These are phyloP conservation scores for Drosophila setosimentum DNA, from an alignment of 2,888 invertebrate genomes.

Conservation along the genomic window DNA sequence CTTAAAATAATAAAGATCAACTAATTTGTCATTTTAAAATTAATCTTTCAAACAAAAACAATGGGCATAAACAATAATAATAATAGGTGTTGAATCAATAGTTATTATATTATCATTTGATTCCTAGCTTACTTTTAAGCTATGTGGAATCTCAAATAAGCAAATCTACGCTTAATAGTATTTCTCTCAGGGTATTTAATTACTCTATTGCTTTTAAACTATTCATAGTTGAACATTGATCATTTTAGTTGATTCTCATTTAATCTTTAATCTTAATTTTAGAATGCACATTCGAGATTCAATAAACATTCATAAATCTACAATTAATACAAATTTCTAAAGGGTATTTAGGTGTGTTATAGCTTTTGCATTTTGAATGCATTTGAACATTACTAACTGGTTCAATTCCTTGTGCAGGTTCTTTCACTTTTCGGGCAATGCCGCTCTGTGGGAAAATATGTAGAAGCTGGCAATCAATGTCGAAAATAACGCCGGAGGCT, in stretches of 20 bases:
- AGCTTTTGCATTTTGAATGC: not conserved
- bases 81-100: not conserved
- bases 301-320: not conserved
- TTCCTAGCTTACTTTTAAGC: not conserved
- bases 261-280: not conserved
- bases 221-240: not conserved
- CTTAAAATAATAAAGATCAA: not conserved
- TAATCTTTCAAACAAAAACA: not conserved
- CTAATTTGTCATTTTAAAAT: not conserved
- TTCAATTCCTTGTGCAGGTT: slow-evolving; percentile 45
- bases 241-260: not conserved
- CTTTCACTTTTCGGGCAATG: slow-evolving; percentile 72
- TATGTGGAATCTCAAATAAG: not conserved
- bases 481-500: slow-evolving; percentile 70
- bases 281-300: not conserved
- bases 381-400: slow-evolving; percentile 47
- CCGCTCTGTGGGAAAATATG: slow-evolving; percentile 77
- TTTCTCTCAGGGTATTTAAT: not conserved
- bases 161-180: not conserved
- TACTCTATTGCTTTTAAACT: not conserved
- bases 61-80: not conserved
- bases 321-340: not conserved
- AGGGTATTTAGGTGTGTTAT: slow-evolving; percentile 27
- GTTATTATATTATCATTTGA: not conserved
- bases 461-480: slow-evolving; percentile 80